Evolutionary conservation across 2,113 vertebrate genomes (phyloP), one percentile per base, ranked within the genome.

Genomic region (Athene noctua): DNA sequence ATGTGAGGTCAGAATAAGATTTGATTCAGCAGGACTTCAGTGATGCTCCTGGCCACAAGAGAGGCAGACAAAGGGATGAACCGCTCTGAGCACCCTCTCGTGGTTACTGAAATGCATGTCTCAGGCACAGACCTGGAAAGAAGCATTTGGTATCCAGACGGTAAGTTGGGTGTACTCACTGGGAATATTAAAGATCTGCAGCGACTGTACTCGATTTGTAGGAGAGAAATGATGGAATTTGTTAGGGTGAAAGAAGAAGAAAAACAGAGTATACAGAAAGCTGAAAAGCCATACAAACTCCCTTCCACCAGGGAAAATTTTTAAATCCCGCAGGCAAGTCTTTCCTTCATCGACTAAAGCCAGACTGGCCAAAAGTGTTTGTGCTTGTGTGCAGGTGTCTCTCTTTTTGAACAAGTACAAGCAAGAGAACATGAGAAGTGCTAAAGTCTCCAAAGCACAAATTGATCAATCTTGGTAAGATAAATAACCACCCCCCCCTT

Each of bases 1-100:
- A 79, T 5, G 32, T 1, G 44, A 81, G 94, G 85, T 94, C 88
- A 82, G 79, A 84, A 57, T 65, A 87, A 91, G 88, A 90, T 88
- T 94, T 95, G 65, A 86, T 85, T 84, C 83, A 75, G 88, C 91
- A 95, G 94, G 91, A 92, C 83, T 80, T 86, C 38, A 52, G 82
- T 2, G 5, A 88, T 59, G 86, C 81, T 90, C 65, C 66, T 1
- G 7, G 88, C 73, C 32, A 13, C 59, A 57, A 62, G 62, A 92
- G 86, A 88, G 80, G 81, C 86, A 96, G 91, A 94, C 92, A 96
- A 97, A 96, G 92, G 83, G 72, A 93, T 79, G 57, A 55, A 55
- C 71, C 0, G 34, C 79, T 80, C 88, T 34, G 89, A 96, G 93
- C 96, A 93, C 93, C 96, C 94, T 96, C 94, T 94, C 84, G 94